Evolutionary conservation across 2,113 vertebrate species (phyloP).

Genomic region (Ariopsis seemanni): DNA sequence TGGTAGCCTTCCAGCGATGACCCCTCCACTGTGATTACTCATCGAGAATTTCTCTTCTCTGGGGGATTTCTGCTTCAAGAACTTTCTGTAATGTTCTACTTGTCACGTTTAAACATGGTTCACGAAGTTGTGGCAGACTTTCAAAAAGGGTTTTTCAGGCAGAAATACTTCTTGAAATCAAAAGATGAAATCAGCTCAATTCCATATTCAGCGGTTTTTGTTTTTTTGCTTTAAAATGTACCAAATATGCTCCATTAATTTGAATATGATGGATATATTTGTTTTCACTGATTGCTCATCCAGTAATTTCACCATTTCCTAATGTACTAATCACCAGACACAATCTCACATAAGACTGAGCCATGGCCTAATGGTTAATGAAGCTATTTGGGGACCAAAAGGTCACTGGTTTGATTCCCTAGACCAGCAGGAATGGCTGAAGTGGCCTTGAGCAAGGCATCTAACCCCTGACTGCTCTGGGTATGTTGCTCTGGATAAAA

Average conservation of each 20-base stretch:
- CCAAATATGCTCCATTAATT: background rate
- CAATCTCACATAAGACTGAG: background rate
- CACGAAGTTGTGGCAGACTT: background rate
- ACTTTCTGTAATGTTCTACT: background rate
- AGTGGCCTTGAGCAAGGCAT: no score
- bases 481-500: no score
- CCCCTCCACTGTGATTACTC: background rate
- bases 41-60: background rate
- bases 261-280: background rate
- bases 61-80: background rate
- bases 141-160: background rate
- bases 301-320: background rate
- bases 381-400: no score
- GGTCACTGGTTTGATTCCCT: no score
- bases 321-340: background rate
- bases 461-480: no score
- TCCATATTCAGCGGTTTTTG: background rate
- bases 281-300: background rate
- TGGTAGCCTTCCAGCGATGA: constrained; percentile 8
- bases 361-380: no score
- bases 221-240: background rate
- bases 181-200: background rate
- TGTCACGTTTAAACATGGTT: background rate
- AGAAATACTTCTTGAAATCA: background rate
- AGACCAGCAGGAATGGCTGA: no score